Evolutionary conservation across 2,113 vertebrate species (phyloP), one percentile per base, ranked within the genome.

Genomic region (Coregonus clupeaformis): DNA sequence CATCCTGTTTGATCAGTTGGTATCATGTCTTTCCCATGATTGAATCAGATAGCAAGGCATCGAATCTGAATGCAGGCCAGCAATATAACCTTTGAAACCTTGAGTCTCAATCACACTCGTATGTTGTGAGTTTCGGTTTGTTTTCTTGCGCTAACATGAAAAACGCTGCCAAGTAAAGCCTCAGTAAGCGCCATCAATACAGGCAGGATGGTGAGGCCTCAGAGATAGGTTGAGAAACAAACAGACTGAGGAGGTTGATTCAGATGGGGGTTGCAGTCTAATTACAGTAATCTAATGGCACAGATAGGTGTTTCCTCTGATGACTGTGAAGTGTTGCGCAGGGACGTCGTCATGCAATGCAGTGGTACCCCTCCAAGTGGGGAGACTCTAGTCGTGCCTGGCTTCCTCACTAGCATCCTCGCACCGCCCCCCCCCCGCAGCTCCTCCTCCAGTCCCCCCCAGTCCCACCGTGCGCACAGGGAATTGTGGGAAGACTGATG

Each of bases 401-500:
- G 20, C 78, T 75, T 77, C 77, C 75, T 77, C 77, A 64, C 78
- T 76, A n/a, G 3, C 69, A 78, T 78, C 63, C 74, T 78, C 55
- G 18, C 69, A 74, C 69, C 64, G 62, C 67, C 80, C 78, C 42
- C 70, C 66, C 77, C 72, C 75, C 27, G 27, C n/a, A n/a, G n/a
- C n/a, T n/a, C n/a, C n/a, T n/a, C n/a, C n/a, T n/a, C n/a, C n/a
- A n/a, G n/a, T n/a, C 78, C 77, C 74, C 77, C 71, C 63, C 77
- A 29, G 82, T 84, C 79, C 75, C 13, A 36, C 62, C 45, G 77
- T 85, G 77, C 72, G 72, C 76, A 80, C 18, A 29, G 67, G 67
- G 36, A 77, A 66, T 22, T 69, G 52, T 69, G 55, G 57, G 74
- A 73, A 76, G 55, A 52, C 71, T 42, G 74, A 89, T 88, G 83